phyloP scores from a whole-genome alignment of 1,140 invertebrate species.

The Carposina sasakii region DNA sequence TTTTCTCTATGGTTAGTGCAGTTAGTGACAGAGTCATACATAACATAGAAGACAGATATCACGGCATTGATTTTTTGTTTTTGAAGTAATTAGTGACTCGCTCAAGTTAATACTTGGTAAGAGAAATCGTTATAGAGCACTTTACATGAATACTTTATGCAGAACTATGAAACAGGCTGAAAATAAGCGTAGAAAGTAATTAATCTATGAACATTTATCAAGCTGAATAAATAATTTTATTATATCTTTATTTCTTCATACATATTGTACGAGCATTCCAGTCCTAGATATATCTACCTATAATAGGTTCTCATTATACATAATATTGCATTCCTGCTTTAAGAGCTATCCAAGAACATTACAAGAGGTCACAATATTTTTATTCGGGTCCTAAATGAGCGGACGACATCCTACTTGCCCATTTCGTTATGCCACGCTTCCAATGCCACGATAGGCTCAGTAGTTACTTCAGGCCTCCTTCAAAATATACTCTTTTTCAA shows the following conservation, averaged over 20 bases:
- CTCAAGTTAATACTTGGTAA: no score
- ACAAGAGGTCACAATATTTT: slow-evolving; percentile 34
- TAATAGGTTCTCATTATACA: slow-evolving; percentile 16
- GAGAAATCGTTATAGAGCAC: no score
- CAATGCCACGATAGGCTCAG: slow-evolving; percentile 37
- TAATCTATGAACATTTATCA: no score
- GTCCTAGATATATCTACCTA: background rate
- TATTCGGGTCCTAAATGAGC: slow-evolving; percentile 41
- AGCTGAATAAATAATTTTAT: background rate
- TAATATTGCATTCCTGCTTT: slow-evolving; percentile 22
- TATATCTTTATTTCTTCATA: background rate
- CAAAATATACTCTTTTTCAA: background rate
- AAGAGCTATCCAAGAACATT: no score
- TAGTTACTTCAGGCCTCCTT: background rate
- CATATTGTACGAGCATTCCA: background rate
- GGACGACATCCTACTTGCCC: slow-evolving; percentile 35
- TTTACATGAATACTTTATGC: no score
- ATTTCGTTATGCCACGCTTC: slow-evolving; percentile 45
- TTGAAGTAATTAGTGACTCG: no score
- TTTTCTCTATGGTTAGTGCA: no score
- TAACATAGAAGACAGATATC: no score
- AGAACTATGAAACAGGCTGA: no score
- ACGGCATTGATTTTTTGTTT: no score
- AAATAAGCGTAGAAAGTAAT: no score
- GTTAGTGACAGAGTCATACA: no score